Evolutionary conservation across 2,113 vertebrate species (phyloP).

Genomic region (Pagrus major): DNA sequence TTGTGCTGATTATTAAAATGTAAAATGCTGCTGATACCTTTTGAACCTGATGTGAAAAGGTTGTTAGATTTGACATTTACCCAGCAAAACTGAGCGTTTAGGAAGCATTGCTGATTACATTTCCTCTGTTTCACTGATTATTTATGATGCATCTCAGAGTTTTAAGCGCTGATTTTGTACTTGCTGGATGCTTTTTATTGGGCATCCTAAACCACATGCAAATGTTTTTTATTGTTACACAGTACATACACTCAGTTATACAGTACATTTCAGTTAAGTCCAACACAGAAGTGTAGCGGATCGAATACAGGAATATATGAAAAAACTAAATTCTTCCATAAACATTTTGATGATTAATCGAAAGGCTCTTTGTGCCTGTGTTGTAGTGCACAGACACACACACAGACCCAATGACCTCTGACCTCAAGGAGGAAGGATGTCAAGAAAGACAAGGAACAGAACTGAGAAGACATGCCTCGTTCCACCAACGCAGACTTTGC

Average conservation of each 20-base stretch:
- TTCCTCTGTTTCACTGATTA: constrained; percentile 23
- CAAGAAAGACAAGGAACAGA: too few species aligned
- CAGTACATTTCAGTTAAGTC: neutral
- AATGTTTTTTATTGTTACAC: neutral
- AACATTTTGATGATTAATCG: too few species aligned
- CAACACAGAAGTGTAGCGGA: too few species aligned
- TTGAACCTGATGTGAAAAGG: constrained; percentile 17
- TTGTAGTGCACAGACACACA: too few species aligned
- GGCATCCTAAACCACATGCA: neutral
- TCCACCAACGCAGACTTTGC: too few species aligned
- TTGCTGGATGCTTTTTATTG: neutral
- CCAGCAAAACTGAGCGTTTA: neutral
- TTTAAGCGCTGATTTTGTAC: neutral
- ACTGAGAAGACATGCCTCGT: too few species aligned
- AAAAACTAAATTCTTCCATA: too few species aligned
- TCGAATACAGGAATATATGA: too few species aligned
- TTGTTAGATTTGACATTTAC: constrained; percentile 60
- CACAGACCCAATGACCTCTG: too few species aligned
- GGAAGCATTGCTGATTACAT: constrained; percentile 12
- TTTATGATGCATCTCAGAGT: neutral
- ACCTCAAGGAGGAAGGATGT: too few species aligned
- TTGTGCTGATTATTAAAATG: constrained; percentile 25
- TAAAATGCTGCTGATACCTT: constrained; percentile 14
- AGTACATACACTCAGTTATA: neutral
- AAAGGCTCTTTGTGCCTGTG: too few species aligned